Evolutionary conservation across 2,888 invertebrate species (phyloP), one percentile per base, ranked within the genome.

Genomic region (Aporophyla nigra): DNA sequence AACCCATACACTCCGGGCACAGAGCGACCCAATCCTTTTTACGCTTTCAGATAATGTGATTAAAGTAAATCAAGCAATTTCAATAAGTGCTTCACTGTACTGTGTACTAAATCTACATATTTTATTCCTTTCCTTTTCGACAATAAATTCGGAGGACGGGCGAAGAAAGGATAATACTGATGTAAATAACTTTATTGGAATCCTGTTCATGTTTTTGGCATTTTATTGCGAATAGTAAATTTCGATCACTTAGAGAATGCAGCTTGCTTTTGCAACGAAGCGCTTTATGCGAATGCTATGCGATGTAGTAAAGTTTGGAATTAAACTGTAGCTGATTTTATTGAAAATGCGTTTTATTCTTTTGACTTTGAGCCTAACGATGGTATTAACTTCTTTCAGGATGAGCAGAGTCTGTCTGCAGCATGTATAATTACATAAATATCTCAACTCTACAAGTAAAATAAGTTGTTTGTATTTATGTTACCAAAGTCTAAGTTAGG

Each of bases 61-160:
- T 95, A 93, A 94, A 95, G 94, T 94, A 95, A 96, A 95, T 95
- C 94, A 94, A 93, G 93, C 94, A 96, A 96, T 96, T 95, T 94
- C 95, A 96, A 95, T 96, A 95, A 96, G 96, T 95, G 95, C 94
- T 93, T 87, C 90, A 46, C 62, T 71, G 67, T 79, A 79, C 54
- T 88, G 90, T 88, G 91, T 87, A 87, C 83, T 91, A 93, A 94
- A 95, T 95, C 94, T 95, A 94, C 95, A 95, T 95, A 93, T 95
- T 95, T 95, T 95, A 94, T 94, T 94, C 91, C 90, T 87, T 80
- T 80, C 71, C 58, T 63, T 67, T 59, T 59, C 74, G 73, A 81
- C 87, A 71, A 85, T 87, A 87, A 85, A 87, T 85, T 84, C 40
- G 65, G 65, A 54, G 63, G 70, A 79, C 81, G 65, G 40, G 61